Evolutionary conservation across 2,888 invertebrate genomes (phyloP).

Genomic region (Rapana venosa): DNA sequence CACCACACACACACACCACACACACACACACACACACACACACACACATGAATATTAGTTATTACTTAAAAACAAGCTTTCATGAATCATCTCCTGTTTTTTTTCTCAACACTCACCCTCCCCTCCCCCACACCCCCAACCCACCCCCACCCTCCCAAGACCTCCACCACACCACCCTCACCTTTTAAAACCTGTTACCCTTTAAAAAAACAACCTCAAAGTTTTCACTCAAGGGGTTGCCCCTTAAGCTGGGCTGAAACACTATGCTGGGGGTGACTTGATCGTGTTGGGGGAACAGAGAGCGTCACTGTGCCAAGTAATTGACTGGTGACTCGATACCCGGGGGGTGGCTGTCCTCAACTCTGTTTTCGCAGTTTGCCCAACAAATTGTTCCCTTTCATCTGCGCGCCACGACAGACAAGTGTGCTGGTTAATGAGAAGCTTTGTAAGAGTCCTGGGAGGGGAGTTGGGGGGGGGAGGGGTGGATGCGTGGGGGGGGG

Average conservation of each 20-base stretch:
- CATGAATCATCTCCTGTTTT: not conserved
- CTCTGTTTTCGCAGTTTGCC: not conserved
- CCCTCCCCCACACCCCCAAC: not conserved
- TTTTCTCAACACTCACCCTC: too few relatives aligned
- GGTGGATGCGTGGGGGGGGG: not conserved
- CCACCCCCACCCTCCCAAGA: too few relatives aligned
- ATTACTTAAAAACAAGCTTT: not conserved
- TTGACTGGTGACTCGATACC: conserved; percentile 19
- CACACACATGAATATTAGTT: not conserved
- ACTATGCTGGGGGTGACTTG: too few relatives aligned
- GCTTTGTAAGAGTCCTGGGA: not conserved
- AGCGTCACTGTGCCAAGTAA: not conserved
- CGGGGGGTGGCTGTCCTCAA: not conserved
- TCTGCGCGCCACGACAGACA: not conserved
- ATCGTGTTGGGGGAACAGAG: not conserved
- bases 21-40: conserved; percentile 19
- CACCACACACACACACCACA: conserved; percentile 24
- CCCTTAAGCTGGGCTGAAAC: too few relatives aligned
- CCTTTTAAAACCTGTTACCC: too few relatives aligned
- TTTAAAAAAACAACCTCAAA: too few relatives aligned
- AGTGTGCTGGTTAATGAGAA: not conserved
- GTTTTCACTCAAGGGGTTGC: too few relatives aligned
- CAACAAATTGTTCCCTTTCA: conserved; percentile 21
- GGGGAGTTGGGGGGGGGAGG: not conserved
- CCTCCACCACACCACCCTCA: too few relatives aligned